Percentiles rank a stretch among this genome's conserved stretches.
Evolutionary conservation across 2,888 invertebrate species (phyloP).

Genomic region (Pristionchus fissidentatus): DNA sequence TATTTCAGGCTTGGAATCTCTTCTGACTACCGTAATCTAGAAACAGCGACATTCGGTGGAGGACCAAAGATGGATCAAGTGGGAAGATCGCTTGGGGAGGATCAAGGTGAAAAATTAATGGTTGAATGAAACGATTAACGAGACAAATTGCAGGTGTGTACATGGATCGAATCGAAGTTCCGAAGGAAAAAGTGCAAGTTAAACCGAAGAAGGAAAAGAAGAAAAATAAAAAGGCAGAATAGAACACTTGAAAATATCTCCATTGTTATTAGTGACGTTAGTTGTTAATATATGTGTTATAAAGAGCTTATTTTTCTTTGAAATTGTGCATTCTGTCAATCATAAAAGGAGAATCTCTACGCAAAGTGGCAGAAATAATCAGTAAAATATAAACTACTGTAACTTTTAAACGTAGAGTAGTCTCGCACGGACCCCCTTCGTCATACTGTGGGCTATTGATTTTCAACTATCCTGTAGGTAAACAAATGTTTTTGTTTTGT

Average conservation of each 20-base stretch:
- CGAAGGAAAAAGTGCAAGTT: background rate
- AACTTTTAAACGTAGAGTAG: background rate
- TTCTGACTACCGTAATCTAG: slow-evolving; percentile 54
- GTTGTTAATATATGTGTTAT: background rate
- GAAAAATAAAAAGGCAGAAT: background rate
- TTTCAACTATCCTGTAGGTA: background rate
- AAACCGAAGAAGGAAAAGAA: slow-evolving; percentile 26
- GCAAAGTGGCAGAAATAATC: no score
- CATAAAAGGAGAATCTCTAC: no score
- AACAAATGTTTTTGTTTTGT: background rate
- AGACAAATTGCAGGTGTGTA: slow-evolving; percentile 24
- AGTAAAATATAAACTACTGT: background rate
- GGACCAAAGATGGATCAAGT: slow-evolving; percentile 41
- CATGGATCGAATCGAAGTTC: slow-evolving; percentile 40
- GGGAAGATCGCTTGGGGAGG: slow-evolving; percentile 51
- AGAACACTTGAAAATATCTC: background rate
- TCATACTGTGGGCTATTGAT: background rate
- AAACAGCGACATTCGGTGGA: slow-evolving; percentile 55
- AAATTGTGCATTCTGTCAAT: background rate
- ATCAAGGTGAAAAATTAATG: slow-evolving; percentile 43
- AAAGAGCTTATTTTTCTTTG: background rate
- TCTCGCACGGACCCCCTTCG: background rate
- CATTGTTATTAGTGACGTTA: background rate
- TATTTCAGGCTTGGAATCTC: slow-evolving; percentile 60
- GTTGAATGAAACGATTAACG: background rate